These are phyloP conservation scores for Paralichthys olivaceus DNA, from an alignment of 2,113 vertebrate species.

Conservation along the genomic window DNA sequence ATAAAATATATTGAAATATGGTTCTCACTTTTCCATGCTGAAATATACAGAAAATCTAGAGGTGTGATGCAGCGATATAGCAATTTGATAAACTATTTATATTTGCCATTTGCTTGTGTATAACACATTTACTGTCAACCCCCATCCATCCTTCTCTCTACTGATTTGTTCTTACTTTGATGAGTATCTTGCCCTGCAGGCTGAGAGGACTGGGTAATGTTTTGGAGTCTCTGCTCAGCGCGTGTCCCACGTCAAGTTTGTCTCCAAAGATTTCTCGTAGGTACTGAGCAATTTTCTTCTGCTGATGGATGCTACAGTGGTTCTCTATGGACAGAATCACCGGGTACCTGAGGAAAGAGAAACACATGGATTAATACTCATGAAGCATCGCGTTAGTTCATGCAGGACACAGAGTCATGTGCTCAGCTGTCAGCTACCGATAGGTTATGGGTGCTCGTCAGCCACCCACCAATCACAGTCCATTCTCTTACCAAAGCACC, in stretches of 20 bases:
- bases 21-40: constrained; percentile 6
- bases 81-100: background rate
- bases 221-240: constrained; percentile 84
- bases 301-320: constrained; percentile 95
- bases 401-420: too few relatives aligned
- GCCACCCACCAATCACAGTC: too few relatives aligned
- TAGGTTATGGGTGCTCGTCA: too few relatives aligned
- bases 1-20: constrained; percentile 33
- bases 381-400: too few relatives aligned
- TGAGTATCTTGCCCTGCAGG: constrained; percentile 94
- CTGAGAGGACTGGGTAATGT: constrained; percentile 92
- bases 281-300: constrained; percentile 95
- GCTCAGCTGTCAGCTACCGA: too few relatives aligned
- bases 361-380: background rate
- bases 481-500: too few relatives aligned
- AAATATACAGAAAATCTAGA: background rate
- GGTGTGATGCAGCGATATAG: too few relatives aligned
- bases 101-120: background rate
- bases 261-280: constrained; percentile 92
- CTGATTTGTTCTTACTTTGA: constrained; percentile 87
- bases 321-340: constrained; percentile 97
- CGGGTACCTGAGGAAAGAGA: constrained; percentile 84
- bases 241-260: constrained; percentile 89
- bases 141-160: background rate
- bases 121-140: background rate